phyloP scores from a whole-genome alignment of 2,113 vertebrate species.

The Choloepus hoffmanni region DNA sequence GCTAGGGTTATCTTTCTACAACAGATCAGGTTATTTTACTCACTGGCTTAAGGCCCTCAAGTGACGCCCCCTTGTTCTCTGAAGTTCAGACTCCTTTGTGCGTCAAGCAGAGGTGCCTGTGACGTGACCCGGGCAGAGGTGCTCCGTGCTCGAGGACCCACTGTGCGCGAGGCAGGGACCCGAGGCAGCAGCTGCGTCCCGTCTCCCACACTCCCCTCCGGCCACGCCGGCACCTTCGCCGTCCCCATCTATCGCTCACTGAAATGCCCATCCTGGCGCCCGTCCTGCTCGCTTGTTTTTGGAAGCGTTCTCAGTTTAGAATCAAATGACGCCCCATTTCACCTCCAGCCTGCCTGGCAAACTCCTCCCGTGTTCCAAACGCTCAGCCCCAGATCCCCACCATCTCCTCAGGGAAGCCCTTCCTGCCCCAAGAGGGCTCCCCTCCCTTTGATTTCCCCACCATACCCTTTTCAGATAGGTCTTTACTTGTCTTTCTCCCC shows the following conservation, averaged over 20 bases:
- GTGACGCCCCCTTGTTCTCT: not conserved
- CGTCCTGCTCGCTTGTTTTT: not conserved
- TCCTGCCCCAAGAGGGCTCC: not conserved
- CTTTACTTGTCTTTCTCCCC: not conserved
- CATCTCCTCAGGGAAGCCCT: not conserved
- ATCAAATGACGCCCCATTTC: not conserved
- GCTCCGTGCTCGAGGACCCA: not conserved
- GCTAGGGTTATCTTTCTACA: not conserved
- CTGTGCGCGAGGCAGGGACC: not conserved
- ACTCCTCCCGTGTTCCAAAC: not conserved
- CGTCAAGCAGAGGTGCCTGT: accelerated
- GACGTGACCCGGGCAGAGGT: not conserved
- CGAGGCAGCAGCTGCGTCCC: not conserved
- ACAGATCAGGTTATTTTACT: not conserved
- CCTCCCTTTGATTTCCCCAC: not conserved
- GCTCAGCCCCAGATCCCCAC: not conserved
- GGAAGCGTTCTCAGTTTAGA: not conserved
- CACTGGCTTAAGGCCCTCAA: not conserved
- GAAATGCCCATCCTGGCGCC: not conserved
- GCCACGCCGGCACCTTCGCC: no score
- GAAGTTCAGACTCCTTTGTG: not conserved
- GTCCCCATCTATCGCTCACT: not conserved
- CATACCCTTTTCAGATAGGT: not conserved
- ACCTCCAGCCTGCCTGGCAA: not conserved
- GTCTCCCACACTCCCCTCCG: not conserved